These are phyloP conservation scores for Drosophila kohkoa DNA, from an alignment of 1,140 invertebrate species.

Conservation along the genomic window DNA sequence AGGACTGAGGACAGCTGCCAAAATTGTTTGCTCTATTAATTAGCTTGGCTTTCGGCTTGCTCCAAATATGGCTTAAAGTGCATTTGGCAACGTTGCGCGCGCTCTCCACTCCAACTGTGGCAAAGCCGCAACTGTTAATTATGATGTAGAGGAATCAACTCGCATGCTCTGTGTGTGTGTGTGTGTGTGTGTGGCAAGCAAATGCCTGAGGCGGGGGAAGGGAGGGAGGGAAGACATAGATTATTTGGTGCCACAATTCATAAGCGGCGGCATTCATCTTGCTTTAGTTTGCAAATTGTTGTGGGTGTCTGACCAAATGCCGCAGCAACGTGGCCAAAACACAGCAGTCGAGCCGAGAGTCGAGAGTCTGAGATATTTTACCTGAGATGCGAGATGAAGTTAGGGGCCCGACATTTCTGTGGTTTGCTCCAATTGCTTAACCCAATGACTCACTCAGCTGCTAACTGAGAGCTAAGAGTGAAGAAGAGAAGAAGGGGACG, in stretches of 20 bases:
- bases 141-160: not conserved
- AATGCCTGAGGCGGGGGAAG: no score
- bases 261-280: conserved; percentile 14
- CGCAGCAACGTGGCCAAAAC: conserved; percentile 4
- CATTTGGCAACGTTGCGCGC: not conserved
- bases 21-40: conserved; percentile 13
- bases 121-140: not conserved
- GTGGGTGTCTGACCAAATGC: conserved; percentile 13
- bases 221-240: no score
- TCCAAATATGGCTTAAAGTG: conserved; percentile 15
- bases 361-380: conserved; percentile 1
- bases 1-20: not conserved
- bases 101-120: not conserved
- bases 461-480: not conserved
- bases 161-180: no score
- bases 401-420: conserved; percentile 19
- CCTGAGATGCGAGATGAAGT: not conserved
- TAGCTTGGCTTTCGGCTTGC: conserved; percentile 2
- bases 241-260: conserved; percentile 17
- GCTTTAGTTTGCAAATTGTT: conserved; percentile 21
- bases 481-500: not conserved
- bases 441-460: conserved; percentile 37
- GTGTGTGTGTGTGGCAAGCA: no score
- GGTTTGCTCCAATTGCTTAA: conserved; percentile 35
- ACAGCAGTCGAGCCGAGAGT: no score